Conservation (phyloP, 2,113 vertebrate species). For the Engraulis encrasicolus region DNA sequence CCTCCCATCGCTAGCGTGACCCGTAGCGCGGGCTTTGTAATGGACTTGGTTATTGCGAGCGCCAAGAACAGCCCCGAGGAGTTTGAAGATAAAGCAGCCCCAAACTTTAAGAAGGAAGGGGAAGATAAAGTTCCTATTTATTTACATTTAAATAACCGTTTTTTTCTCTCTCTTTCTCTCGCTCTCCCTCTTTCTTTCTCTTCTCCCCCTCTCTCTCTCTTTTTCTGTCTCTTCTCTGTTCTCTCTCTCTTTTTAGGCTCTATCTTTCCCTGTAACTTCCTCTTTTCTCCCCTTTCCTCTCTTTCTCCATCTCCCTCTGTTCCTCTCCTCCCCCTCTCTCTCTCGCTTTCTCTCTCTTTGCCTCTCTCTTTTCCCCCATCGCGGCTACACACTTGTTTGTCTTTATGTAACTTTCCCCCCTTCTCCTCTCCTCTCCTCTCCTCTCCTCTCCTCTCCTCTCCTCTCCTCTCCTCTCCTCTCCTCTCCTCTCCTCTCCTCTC, state of each 20-base stretch:
- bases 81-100: conserved; percentile 58
- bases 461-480: too few relatives aligned
- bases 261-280: too few relatives aligned
- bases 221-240: neutral
- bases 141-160: conserved; percentile 67
- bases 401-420: conserved; percentile 34
- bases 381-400: conserved; percentile 44
- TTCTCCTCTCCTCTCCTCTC: too few relatives aligned
- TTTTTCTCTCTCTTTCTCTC: conserved; percentile 13
- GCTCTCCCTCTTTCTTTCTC: too few relatives aligned
- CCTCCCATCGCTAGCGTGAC: conserved; percentile 54
- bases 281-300: too few relatives aligned
- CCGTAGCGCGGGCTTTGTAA: conserved; percentile 57
- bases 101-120: conserved; percentile 58
- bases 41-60: conserved; percentile 56
- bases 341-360: neutral
- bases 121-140: conserved; percentile 66
- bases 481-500: too few relatives aligned
- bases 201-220: neutral
- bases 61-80: conserved; percentile 54
- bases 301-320: too few relatives aligned
- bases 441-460: too few relatives aligned
- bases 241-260: conserved; percentile 19
- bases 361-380: conserved; percentile 24
- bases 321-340: neutral